A percentile compares a stretch with the other conserved stretches of the same genome.
Evolutionary conservation across 92 coral and sea anemone genomes (phyloP).

Genomic region (Chrysogorgia sp.): DNA sequence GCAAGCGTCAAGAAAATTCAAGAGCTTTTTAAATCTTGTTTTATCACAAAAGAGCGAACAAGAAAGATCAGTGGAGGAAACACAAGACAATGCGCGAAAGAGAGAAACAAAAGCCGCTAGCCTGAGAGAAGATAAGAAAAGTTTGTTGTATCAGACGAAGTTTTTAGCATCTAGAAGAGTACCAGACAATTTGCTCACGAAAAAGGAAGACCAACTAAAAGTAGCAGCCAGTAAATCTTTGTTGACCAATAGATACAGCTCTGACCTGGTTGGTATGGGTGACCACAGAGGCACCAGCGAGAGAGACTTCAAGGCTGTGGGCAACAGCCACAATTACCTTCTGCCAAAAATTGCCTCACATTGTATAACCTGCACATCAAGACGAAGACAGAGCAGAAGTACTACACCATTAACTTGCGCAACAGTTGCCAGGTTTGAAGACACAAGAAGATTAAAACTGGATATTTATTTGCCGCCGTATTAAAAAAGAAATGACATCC

Average conservation of each 20-base stretch:
- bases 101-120: not conserved
- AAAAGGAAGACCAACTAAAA: not conserved
- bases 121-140: not conserved
- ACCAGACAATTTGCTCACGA: not conserved
- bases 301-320: not conserved
- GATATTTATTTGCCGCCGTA: too few relatives aligned
- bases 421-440: not conserved
- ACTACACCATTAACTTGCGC: not conserved
- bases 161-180: conserved; percentile 1
- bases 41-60: not conserved
- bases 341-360: not conserved
- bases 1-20: not conserved
- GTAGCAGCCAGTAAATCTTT: not conserved
- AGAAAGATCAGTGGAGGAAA: not conserved
- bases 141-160: conserved; percentile 8
- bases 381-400: not conserved
- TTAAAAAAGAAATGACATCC: too few relatives aligned
- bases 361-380: too few relatives aligned
- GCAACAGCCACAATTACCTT: not conserved
- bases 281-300: too few relatives aligned
- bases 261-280: too few relatives aligned
- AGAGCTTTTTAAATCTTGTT: not conserved
- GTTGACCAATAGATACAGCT: not conserved
- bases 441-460: too few relatives aligned
- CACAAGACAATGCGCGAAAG: not conserved